Evolutionary conservation across 2,797 vertebrate genomes (phyloP).

Genomic region (Squalus acanthias): DNA sequence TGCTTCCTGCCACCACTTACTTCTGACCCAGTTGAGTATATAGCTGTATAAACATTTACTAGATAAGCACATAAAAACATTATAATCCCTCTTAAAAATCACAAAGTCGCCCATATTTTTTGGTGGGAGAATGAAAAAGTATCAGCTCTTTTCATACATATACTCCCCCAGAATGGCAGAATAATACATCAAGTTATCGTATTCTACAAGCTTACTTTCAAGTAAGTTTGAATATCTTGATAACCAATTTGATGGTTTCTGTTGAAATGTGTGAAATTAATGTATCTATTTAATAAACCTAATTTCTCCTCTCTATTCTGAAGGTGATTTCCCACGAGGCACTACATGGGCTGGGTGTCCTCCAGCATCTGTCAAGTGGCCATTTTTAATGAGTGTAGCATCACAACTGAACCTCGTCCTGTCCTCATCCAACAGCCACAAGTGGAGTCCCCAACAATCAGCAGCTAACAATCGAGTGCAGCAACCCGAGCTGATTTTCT

Average conservation of each 20-base stretch:
- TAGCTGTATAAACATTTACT: not conserved
- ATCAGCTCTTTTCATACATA: not conserved
- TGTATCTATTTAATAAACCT: not conserved
- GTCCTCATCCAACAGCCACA: not conserved
- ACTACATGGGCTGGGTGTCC: not conserved
- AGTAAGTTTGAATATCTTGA: not conserved
- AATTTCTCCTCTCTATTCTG: not conserved
- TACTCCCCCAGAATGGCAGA: not conserved
- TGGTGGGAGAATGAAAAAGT: not conserved
- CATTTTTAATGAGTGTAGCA: not conserved
- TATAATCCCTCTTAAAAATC: not conserved
- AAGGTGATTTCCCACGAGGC: not conserved
- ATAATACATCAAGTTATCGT: not conserved
- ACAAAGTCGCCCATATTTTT: not conserved
- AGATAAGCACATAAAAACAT: not conserved
- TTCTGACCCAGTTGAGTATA: not conserved
- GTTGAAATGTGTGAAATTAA: not conserved
- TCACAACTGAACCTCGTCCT: not conserved
- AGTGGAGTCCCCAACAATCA: not conserved
- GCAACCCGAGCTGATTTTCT: not conserved
- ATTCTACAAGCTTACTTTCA: not conserved
- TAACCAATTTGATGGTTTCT: not conserved
- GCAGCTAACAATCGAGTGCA: not conserved
- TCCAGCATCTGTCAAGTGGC: not conserved
- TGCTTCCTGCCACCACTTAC: not conserved